These are phyloP conservation scores for Caenorhabditis brenneri DNA, from an alignment of 1,140 invertebrate genomes.

Conservation along the genomic window DNA sequence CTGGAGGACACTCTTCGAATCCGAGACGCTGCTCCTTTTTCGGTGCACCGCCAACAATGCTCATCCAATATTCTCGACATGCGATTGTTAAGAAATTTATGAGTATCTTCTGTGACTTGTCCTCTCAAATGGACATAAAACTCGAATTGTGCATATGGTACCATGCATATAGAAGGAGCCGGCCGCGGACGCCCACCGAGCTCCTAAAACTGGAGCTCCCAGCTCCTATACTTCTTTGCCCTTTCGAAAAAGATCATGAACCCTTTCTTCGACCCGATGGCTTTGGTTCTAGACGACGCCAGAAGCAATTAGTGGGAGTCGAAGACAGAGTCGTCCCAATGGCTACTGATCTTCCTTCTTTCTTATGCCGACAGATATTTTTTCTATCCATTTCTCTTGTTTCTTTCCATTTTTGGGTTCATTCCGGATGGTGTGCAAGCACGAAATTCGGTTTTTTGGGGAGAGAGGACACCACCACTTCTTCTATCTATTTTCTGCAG, in stretches of 20 bases:
- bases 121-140: constrained; percentile 42
- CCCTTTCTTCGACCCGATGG: neutral
- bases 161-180: constrained; percentile 40
- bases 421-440: constrained; percentile 39
- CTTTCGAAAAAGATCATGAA: constrained; percentile 22
- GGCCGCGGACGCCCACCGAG: neutral
- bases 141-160: constrained; percentile 43
- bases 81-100: constrained; percentile 44
- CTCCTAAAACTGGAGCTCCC: neutral
- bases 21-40: neutral
- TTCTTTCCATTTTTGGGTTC: constrained; percentile 9
- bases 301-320: constrained; percentile 35
- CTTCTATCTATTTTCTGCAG: neutral
- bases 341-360: constrained; percentile 22
- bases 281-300: neutral
- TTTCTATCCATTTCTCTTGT: neutral
- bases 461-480: neutral
- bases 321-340: neutral
- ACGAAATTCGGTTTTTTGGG: constrained; percentile 21
- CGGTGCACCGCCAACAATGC: constrained; percentile 11
- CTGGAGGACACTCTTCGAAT: neutral
- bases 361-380: constrained; percentile 9
- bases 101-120: constrained; percentile 40
- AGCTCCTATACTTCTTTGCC: neutral
- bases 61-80: constrained; percentile 40